Evolutionary conservation across 2,113 vertebrate species (phyloP).

Genomic region (Nycticryphes semicollaris): DNA sequence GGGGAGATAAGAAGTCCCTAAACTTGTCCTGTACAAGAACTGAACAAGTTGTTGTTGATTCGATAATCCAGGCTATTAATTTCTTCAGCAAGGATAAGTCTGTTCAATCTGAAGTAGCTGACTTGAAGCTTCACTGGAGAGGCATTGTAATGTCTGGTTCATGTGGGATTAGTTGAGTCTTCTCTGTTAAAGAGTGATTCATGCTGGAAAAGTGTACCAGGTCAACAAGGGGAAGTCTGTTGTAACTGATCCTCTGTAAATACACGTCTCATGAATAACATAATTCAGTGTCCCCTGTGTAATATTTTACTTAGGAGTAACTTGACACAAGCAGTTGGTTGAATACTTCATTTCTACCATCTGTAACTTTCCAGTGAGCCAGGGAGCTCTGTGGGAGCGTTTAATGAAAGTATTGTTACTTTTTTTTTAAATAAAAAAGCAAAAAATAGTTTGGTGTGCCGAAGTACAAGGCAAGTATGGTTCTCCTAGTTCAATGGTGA

Average conservation of each 20-base stretch:
- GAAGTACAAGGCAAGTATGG: background rate
- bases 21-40: background rate
- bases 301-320: constrained; percentile 21
- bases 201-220: background rate
- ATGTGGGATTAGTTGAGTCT: background rate
- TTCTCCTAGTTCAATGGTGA: background rate
- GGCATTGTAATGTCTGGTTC: background rate
- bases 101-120: background rate
- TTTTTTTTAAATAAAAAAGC: background rate
- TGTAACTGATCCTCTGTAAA: constrained; percentile 25
- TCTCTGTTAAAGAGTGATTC: background rate
- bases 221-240: constrained; percentile 16
- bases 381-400: background rate
- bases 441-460: background rate
- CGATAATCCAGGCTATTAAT: background rate
- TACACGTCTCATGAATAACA: background rate
- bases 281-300: constrained; percentile 11
- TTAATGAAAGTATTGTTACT: background rate
- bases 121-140: background rate
- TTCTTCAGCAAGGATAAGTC: background rate
- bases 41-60: background rate
- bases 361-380: background rate
- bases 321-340: background rate
- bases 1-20: background rate
- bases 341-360: background rate